Conservation (phyloP, 2,113 vertebrate species). For the Donacobius atricapilla region DNA sequence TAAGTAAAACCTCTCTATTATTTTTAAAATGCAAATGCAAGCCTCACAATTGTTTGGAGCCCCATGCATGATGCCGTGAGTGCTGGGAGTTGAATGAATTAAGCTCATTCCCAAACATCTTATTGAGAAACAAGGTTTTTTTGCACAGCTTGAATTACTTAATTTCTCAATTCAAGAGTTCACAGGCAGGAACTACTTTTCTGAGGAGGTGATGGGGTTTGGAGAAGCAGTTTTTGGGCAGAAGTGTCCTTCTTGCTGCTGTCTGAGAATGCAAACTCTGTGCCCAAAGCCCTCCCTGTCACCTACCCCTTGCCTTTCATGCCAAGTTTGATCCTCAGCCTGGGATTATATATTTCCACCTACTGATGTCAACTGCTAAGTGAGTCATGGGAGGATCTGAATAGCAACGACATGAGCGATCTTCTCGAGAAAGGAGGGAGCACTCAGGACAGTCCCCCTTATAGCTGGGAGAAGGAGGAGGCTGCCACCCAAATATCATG, state of each 20-base stretch:
- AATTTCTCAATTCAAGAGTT: neutral
- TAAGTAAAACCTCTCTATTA: neutral
- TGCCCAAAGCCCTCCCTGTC: neutral
- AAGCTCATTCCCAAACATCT: neutral
- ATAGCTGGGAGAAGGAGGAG: neutral
- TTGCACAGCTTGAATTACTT: neutral
- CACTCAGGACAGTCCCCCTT: neutral
- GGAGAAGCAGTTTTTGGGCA: neutral
- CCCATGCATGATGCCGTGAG: neutral
- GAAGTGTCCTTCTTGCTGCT: neutral
- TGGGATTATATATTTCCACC: neutral
- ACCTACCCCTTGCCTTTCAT: neutral
- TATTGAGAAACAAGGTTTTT: neutral
- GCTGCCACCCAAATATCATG: neutral
- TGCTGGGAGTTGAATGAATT: neutral
- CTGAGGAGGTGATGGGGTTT: neutral
- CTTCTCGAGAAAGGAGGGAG: neutral
- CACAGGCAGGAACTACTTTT: neutral
- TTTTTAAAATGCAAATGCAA: neutral
- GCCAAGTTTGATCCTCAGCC: neutral
- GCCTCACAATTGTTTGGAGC: neutral
- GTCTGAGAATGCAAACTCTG: neutral
- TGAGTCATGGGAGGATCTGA: neutral
- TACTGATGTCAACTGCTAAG: neutral
- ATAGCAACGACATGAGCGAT: neutral